Evolutionary conservation across 2,888 invertebrate species (phyloP), one percentile per base, ranked within the genome.

Genomic region (Papilio protenor): DNA sequence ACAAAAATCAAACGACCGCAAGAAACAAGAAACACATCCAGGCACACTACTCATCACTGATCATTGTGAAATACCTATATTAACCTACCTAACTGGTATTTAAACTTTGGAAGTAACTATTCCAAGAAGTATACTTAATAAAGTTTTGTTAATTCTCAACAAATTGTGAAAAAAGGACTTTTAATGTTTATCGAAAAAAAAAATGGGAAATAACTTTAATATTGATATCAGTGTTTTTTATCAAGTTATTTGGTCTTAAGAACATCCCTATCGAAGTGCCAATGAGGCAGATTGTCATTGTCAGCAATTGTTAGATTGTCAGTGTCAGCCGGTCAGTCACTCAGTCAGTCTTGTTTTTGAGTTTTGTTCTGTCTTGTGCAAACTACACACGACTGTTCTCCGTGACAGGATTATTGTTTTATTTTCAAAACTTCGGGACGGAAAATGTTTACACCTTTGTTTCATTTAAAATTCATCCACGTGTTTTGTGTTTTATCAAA

Each of bases 361-460:
- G 89, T 88, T 91, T 87, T 85, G 85, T 86, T 87, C 83, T 86
- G 85, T 86, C 84, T 85, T 84, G 84, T 84, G 83, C 83, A 81
- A 79, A 79, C 81, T 77, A 83, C 81, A 84, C 83, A 84, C 82
- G 86, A 87, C 83, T 86, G 84, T 88, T 87, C 85, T 84, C 87
- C 86, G 89, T 89, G 87, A 88, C 88, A 85, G 81, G 86, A 85
- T 80, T 82, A 85, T 81, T 82, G 82, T 84, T 84, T 84, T 82
- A 80, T 84, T 84, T 81, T 77, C 73, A 77, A 81, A 83, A 85
- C 78, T 77, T 77, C 74, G 77, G 66, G 47, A 78, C 64, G 33
- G 16, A 78, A 77, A 64, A 76, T 88, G 84, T 84, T 82, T 83
- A 82, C 77, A 81, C 80, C 81, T 80, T 79, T 79, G 70, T 81